phyloP scores from a whole-genome alignment of 2,113 vertebrate genomes.

The Rissa tridactyla region DNA sequence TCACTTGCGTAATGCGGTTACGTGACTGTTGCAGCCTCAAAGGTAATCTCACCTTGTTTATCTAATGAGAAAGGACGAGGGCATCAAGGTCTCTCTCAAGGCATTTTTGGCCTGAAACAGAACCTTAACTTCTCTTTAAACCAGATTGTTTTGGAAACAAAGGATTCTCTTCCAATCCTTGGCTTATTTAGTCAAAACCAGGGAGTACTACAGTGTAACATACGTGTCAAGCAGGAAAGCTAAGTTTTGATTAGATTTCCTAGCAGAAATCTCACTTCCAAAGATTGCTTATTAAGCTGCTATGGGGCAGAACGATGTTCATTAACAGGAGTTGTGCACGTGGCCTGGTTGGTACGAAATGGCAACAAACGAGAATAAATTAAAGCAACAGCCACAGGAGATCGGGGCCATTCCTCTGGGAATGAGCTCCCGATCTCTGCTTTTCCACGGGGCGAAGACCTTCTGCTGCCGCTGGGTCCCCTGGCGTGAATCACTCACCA shows the following conservation, averaged over 20 bases:
- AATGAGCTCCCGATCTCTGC: neutral
- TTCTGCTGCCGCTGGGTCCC: neutral
- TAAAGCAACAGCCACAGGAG: neutral
- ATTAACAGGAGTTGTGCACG: neutral
- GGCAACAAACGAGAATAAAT: neutral
- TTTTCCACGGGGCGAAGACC: neutral
- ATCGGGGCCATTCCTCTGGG: neutral
- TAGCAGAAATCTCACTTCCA: neutral
- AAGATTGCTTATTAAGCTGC: neutral
- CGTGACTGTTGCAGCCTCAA: neutral
- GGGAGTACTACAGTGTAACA: neutral
- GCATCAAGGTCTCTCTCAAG: neutral
- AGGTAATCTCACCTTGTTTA: neutral
- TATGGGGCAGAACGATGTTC: neutral
- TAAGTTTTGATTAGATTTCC: neutral
- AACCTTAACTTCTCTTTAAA: neutral
- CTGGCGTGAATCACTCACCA: neutral
- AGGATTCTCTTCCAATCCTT: neutral
- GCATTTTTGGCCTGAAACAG: neutral
- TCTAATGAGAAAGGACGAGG: neutral
- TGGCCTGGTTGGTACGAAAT: neutral
- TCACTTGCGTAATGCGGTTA: neutral
- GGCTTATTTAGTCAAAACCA: neutral
- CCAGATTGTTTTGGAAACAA: neutral
- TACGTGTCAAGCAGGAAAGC: fast-evolving